Conservation (phyloP, 2,113 vertebrate genomes). For the Tinamus guttatus region DNA sequence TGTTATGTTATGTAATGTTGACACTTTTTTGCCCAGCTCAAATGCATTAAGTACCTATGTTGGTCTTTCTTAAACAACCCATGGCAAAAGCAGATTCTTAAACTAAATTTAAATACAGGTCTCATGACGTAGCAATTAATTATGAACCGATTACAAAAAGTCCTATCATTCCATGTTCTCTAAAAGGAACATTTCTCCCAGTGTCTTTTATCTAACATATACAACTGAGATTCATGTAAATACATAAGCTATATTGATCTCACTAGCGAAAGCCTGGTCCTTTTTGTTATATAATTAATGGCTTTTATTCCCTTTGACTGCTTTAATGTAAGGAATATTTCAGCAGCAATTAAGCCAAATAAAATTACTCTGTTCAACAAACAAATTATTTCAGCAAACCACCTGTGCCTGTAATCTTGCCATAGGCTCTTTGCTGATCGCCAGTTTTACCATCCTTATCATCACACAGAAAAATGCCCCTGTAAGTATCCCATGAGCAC, state of each 20-base stretch:
- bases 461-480: not conserved
- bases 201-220: not conserved
- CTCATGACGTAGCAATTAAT: constrained; percentile 8
- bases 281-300: not conserved
- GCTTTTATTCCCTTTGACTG: not conserved
- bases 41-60: not conserved
- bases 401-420: not conserved
- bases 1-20: not conserved
- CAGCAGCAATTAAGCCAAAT: not conserved
- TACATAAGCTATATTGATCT: not conserved
- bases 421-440: constrained; percentile 1
- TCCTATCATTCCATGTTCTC: not conserved
- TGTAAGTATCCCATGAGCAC: not conserved
- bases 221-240: not conserved
- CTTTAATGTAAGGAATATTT: not conserved
- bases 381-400: not conserved
- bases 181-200: not conserved
- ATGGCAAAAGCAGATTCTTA: not conserved
- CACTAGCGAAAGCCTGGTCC: not conserved
- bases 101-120: not conserved
- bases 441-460: not conserved
- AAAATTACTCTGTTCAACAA: not conserved
- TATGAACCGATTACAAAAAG: not conserved
- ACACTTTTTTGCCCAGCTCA: not conserved
- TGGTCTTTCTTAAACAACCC: not conserved